Conservation (phyloP, 2,113 vertebrate species). For the Gambusia holbrooki region DNA sequence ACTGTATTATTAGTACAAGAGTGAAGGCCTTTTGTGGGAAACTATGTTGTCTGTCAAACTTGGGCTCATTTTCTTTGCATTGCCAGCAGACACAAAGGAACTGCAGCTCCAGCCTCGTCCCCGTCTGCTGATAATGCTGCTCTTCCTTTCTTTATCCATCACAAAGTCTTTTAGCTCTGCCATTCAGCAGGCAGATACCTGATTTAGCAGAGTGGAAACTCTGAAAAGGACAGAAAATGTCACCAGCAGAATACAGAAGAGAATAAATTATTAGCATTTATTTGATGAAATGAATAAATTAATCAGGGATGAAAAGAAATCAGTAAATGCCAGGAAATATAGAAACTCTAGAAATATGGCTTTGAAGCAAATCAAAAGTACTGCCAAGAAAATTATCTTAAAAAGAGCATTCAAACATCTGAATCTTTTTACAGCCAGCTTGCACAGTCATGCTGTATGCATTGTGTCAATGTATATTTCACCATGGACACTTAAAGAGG, state of each 20-base stretch:
- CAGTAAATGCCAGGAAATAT: not conserved
- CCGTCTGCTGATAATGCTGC: slow-evolving; percentile 6
- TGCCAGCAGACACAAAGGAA: slow-evolving; percentile 56
- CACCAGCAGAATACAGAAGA: not conserved
- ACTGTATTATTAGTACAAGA: slow-evolving; percentile 42
- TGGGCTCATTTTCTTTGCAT: slow-evolving; percentile 53
- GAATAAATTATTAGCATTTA: slow-evolving; percentile 23
- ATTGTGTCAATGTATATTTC: not conserved
- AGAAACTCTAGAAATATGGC: not conserved
- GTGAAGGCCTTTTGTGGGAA: slow-evolving; percentile 33
- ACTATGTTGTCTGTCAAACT: slow-evolving; percentile 48
- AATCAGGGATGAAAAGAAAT: not conserved
- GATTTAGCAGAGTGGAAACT: slow-evolving; percentile 23
- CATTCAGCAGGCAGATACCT: slow-evolving; percentile 24
- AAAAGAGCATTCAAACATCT: not conserved
- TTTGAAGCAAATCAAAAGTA: not conserved
- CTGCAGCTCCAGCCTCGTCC: slow-evolving; percentile 17
- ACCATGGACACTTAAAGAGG: not conserved
- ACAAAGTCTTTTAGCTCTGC: slow-evolving; percentile 22
- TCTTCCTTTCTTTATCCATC: slow-evolving; percentile 43
- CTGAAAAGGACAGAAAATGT: slow-evolving; percentile 24
- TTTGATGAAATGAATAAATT: slow-evolving; percentile 15
- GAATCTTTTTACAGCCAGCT: not conserved
- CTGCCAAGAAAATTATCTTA: not conserved
- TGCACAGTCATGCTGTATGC: not conserved